Evolutionary conservation across 2,113 vertebrate species (phyloP), one percentile per base, ranked within the genome.

Genomic region (Onychostoma macrolepis): DNA sequence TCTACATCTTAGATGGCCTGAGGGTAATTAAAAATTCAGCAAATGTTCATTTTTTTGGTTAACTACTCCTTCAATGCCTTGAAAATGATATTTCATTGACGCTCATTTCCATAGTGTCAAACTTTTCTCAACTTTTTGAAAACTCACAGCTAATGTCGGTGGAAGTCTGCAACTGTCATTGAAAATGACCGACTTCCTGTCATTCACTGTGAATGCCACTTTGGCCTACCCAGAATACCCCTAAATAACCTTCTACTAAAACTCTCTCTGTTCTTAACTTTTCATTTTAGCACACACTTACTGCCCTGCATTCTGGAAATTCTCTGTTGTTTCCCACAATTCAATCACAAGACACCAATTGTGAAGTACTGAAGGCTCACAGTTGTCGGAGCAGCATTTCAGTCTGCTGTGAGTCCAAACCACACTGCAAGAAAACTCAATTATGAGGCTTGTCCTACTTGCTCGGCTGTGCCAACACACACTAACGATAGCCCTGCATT

Each of bases 291-390:
- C 82, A 48, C 28, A 72, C 84, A 82, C 30, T 83, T 76, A 56
- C 86, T 58, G 58, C 63, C 50, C 78, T 84, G 80, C 58, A 72
- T 89, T 89, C 84, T 85, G 88, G 67, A 89, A 76, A 87, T 87
- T 87, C 84, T 79, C 48, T 79, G 72, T 75, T 26, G 76, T 87
- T 90, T 86, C 87, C 80, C 48, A 83, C 90, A 78, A 80, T 88
- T 90, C 74, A 88, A 90, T 95, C 90, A 80, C 71, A 90, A 48
- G 85, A 83, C 85, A 75, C 84, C 90, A 85, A 65, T 82, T 83
- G 50, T 48, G 19, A 76, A 83, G 69, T 13, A 83, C 76, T 72
- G 36, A 76, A 38, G 74, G 41, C 26, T 81, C 5, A 36, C 30
- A 43, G 53, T 67, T 43, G 56, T 80, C 48, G 0, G 41, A 86